phyloP scores from a whole-genome alignment of 1,140 invertebrate species.

The Homalodisca vitripennis region DNA sequence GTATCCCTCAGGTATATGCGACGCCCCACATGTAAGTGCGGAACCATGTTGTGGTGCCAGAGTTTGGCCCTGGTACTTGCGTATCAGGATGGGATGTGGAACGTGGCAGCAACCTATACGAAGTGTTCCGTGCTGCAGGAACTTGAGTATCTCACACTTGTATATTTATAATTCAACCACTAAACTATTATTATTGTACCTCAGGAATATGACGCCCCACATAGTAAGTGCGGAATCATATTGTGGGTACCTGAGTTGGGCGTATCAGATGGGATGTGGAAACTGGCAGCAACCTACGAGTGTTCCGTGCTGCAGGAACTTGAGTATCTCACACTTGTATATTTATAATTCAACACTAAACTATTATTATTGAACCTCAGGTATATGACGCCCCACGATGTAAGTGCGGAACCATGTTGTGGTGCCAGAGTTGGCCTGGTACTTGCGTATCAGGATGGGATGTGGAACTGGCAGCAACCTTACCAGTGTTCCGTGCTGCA shows the following conservation, averaged over 20 bases:
- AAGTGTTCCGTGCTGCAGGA: slow-evolving; percentile 98
- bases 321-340: slow-evolving; percentile 98
- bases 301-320: slow-evolving; percentile 98
- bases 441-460: slow-evolving; percentile 97
- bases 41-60: slow-evolving; percentile 98
- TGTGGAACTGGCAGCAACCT: slow-evolving; percentile 98
- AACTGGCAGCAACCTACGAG: slow-evolving; percentile 96
- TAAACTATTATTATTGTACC: slow-evolving; percentile 54
- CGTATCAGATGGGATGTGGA: too few species aligned
- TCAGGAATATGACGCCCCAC: slow-evolving; percentile 98
- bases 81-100: too few species aligned
- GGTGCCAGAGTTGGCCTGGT: slow-evolving; percentile 97
- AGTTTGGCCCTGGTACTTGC: slow-evolving; percentile 98
- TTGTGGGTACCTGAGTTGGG: slow-evolving; percentile 94
- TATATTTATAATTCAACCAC: background rate
- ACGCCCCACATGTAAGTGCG: slow-evolving; percentile 99
- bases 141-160: slow-evolving; percentile 98
- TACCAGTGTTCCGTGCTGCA: slow-evolving; percentile 98
- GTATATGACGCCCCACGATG: slow-evolving; percentile 99
- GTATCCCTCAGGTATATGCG: slow-evolving; percentile 97
- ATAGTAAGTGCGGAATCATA: slow-evolving; percentile 99
- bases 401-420: slow-evolving; percentile 99
- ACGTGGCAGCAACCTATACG: too few species aligned
- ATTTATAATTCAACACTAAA: too few species aligned
- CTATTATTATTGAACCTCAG: too few species aligned